Evolutionary conservation across 2,797 vertebrate genomes (phyloP).

Genomic region (Chloroceryle inda): DNA sequence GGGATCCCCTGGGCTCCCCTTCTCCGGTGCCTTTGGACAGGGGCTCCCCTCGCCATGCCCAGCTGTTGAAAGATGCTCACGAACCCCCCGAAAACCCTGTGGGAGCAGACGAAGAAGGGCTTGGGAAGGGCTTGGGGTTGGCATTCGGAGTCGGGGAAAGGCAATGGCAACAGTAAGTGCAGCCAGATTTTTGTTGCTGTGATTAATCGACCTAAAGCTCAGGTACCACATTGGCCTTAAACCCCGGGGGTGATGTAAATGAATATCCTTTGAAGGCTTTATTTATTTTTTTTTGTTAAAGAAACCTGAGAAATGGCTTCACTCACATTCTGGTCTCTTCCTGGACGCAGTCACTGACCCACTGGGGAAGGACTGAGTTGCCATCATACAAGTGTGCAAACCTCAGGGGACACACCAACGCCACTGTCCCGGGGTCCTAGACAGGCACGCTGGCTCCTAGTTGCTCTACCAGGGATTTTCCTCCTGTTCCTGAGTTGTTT

Average conservation of each 20-base stretch:
- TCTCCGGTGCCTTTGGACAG: accelerated
- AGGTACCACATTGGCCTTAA: not conserved
- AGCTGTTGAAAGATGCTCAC: not conserved
- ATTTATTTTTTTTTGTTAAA: not conserved
- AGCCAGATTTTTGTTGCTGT: not conserved
- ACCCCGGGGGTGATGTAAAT: not conserved
- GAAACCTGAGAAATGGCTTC: not conserved
- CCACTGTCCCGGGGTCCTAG: accelerated
- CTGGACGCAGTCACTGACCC: not conserved
- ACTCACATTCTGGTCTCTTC: not conserved
- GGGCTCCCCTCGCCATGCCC: accelerated
- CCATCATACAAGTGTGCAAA: not conserved
- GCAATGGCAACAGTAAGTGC: not conserved
- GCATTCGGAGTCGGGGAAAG: not conserved
- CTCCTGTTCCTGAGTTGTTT: not conserved
- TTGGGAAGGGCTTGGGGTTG: accelerated
- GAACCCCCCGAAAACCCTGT: accelerated
- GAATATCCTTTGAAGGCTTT: not conserved
- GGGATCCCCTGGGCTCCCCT: not conserved
- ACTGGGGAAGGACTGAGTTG: not conserved
- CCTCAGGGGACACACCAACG: not conserved
- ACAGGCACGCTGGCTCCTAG: accelerated
- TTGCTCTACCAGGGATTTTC: not conserved
- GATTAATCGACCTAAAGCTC: not conserved
- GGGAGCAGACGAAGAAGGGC: accelerated